Evolutionary conservation across 2,888 invertebrate species (phyloP), one percentile per base, ranked within the genome.

Genomic region (Tridacna crocea): DNA sequence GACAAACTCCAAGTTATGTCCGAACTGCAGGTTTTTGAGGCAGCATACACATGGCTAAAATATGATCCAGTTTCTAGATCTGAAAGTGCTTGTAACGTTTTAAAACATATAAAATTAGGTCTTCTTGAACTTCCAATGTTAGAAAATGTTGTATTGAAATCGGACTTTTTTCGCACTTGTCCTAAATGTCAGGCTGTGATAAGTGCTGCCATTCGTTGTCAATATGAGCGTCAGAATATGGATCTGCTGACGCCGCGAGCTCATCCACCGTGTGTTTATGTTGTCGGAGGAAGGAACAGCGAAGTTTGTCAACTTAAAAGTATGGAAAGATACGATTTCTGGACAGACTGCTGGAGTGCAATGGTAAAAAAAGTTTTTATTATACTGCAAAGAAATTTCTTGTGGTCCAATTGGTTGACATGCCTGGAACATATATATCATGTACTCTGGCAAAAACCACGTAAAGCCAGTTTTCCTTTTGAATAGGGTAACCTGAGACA

Each of bases 241-340:
- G 90, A 91, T 60, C 74, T 89, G 74, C 83, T 92, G 61, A 87
- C 90, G 0, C 91, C 91, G 0, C 88, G 93, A 12, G 92, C 93
- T 8, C 92, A 92, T 84, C 93, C 94, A 0, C 92, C 92, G 0
- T 92, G 92, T 78, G 92, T 94, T 26, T 93, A 92, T 87, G 94
- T 93, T n/a, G 90, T 94, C 15, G 94, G 94, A 13, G 94, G 94
- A 0, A 77, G 94, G 46, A 94, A 93, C 77, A 91, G 92, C 75
- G 88, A 90, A 12, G 92, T 92, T 76, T 93, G 93, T 78, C 94
- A 94, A 85, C 85, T 94, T n/a, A 91, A 90, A 72, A 93, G 92
- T 82, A 91, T 92, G 88, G 93, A 94, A 82, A 84, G 91, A 84
- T 94, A 92, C 78, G 94, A 94, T 77, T 92, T 93, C 74, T 85